Evolutionary conservation across 2,888 invertebrate genomes (phyloP), one percentile per base, ranked within the genome.

Genomic region (Tetrapedia diversipes): DNA sequence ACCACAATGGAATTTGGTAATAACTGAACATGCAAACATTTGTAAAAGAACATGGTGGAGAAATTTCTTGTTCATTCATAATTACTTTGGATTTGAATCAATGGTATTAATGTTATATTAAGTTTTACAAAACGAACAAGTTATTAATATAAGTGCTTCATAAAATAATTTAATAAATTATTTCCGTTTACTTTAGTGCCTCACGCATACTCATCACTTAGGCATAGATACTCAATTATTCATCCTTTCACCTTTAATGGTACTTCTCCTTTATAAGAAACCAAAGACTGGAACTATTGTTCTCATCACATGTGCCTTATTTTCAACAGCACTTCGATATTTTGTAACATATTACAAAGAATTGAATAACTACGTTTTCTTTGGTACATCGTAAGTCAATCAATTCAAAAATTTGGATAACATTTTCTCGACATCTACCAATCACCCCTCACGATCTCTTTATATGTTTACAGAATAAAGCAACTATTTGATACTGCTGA

Each of bases 201-300:
- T 95, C 27, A 95, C 95, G 0, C 95, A 95, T 81, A 95, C 95
- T 0, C 95, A 95, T 89, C 95, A 95, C 86, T 86, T 95, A 60
- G 95, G 95, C 41, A 95, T 95, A 77, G 95, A 95, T 85, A 95
- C 95, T 0, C 95, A 95, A 90, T 89, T 95, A 27, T 95, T 95
- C 86, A 92, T 93, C 0, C 85, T 94, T 22, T 94, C 95, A 1
- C 95, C 95, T 0, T 83, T 95, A 8, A 90, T 95, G 86, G 93
- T 95, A 3, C 90, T 93, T 53, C 66, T 92, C 2, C 86, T 95
- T 22, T 95, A 94, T 93, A 94, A 93, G 81, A 94, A 93, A 93
- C 95, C 94, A 2, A 93, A 92, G 76, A 82, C 88, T 10, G 95
- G 94, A 8, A 84, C 92, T 1, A 53, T 92, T 3, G 69, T 92